These are phyloP conservation scores for Paedocypris micromegethes DNA, from an alignment of 2,797 vertebrate species.

Conservation along the genomic window DNA sequence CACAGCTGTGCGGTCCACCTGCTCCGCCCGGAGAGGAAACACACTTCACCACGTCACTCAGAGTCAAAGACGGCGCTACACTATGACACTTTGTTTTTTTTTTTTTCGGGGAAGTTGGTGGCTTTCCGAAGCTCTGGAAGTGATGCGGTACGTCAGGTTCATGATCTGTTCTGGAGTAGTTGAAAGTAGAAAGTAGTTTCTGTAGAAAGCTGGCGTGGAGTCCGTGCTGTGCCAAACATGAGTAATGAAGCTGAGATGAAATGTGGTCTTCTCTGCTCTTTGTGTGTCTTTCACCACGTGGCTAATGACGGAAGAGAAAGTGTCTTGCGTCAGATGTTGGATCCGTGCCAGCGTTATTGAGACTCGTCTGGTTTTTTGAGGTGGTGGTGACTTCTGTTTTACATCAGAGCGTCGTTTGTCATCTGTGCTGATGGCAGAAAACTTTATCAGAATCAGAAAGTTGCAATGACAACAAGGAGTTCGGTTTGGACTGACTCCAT, in stretches of 20 bases:
- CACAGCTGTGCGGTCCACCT: constrained; percentile 39
- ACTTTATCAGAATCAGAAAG: too few relatives aligned
- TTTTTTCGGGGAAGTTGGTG: too few relatives aligned
- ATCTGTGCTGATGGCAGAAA: constrained; percentile 17
- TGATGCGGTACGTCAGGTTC: too few relatives aligned
- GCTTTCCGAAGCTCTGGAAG: too few relatives aligned
- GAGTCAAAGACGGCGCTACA: constrained; percentile 4
- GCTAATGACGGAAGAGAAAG: constrained; percentile 2
- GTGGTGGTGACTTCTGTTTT: constrained; percentile 9
- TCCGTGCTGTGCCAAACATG: background rate
- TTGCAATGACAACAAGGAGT: too few relatives aligned
- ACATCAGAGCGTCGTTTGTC: constrained; percentile 21
- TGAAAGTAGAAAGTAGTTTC: too few relatives aligned
- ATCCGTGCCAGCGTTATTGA: constrained; percentile 16
- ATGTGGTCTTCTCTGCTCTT: constrained; percentile 18
- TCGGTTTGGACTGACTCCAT: too few relatives aligned
- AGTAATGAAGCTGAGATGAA: constrained; percentile 22
- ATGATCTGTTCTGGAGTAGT: too few relatives aligned
- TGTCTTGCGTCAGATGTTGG: constrained; percentile 6
- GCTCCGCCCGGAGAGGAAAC: constrained; percentile 28
- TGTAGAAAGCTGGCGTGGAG: constrained; percentile 3
- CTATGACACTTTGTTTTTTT: too few relatives aligned
- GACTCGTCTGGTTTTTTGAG: background rate
- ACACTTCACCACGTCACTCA: constrained; percentile 16
- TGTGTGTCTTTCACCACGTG: constrained; percentile 22